These are phyloP conservation scores for Lymantria monacha DNA, from an alignment of 2,888 invertebrate genomes.

Conservation along the genomic window DNA sequence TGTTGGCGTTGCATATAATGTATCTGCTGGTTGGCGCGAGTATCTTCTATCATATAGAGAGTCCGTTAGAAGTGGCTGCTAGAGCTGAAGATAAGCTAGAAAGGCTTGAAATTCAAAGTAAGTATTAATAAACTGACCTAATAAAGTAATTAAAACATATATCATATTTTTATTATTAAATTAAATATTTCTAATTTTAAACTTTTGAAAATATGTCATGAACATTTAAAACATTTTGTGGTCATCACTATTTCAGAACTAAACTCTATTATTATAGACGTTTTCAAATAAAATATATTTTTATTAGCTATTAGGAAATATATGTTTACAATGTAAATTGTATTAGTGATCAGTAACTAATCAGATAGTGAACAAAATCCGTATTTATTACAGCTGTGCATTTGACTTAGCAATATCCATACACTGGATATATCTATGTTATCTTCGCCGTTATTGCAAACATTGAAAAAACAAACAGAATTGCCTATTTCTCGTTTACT, in stretches of 20 bases:
- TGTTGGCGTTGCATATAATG: slow-evolving; percentile 88
- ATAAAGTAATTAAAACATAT: not conserved
- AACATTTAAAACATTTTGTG: too few species aligned
- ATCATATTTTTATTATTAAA: not conserved
- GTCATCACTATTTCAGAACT: too few species aligned
- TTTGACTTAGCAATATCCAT: too few species aligned
- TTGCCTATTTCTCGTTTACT: too few species aligned
- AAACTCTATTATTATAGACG: too few species aligned
- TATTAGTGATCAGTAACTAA: slow-evolving; percentile 19
- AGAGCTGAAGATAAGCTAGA: slow-evolving; percentile 82
- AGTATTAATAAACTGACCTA: slow-evolving; percentile 48
- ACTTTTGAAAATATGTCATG: too few species aligned
- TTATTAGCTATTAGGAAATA: not conserved
- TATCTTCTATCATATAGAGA: slow-evolving; percentile 92
- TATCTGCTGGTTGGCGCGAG: slow-evolving; percentile 92
- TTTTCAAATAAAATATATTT: too few species aligned
- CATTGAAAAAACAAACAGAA: too few species aligned
- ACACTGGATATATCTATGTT: too few species aligned
- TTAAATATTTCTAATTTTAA: not conserved
- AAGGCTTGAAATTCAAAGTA: slow-evolving; percentile 87
- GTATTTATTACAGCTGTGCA: slow-evolving; percentile 17
- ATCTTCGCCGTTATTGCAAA: too few species aligned
- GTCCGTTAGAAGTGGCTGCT: slow-evolving; percentile 84
- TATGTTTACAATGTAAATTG: not conserved
- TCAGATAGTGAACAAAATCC: slow-evolving; percentile 53